A percentile compares a stretch with the other conserved stretches of the same genome.
These are phyloP conservation scores for Muscicapa comitata DNA, from an alignment of 2,797 vertebrate genomes.

Conservation along the genomic window DNA sequence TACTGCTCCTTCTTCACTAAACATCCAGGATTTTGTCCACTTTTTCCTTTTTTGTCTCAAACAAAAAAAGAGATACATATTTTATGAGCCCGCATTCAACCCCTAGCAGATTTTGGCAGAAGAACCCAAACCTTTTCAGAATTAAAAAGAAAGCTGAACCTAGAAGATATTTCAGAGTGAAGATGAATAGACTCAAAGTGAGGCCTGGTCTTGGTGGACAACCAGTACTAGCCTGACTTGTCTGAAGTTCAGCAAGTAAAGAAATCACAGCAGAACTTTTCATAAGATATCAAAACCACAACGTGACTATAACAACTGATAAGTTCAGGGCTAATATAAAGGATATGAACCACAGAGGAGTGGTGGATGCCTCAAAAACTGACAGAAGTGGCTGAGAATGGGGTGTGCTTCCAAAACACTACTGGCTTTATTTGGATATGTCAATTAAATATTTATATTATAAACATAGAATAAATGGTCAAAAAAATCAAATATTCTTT, in stretches of 20 bases:
- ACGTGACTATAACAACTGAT: not conserved
- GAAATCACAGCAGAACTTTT: not conserved
- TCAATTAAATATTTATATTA: not conserved
- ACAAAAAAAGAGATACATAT: not conserved
- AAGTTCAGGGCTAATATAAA: not conserved
- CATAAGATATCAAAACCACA: not conserved
- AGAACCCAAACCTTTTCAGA: not conserved
- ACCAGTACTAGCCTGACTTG: not conserved
- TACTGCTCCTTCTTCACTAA: not conserved
- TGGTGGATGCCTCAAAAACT: not conserved
- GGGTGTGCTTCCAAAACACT: not conserved
- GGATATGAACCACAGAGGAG: not conserved
- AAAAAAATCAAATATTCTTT: not conserved
- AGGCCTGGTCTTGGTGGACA: not conserved
- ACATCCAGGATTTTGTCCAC: not conserved
- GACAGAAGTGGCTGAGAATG: not conserved
- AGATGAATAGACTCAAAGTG: not conserved
- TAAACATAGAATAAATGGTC: not conserved
- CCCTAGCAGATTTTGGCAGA: not conserved
- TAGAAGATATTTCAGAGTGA: not conserved
- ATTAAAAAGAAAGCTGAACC: not conserved
- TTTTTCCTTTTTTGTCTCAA: not conserved
- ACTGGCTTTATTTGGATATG: not conserved
- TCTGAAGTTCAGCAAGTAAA: not conserved
- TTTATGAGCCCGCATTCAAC: not conserved